Base-by-base conservation (phyloP, 2,113 vertebrate species). In the Rhinogobius similis region DNA sequence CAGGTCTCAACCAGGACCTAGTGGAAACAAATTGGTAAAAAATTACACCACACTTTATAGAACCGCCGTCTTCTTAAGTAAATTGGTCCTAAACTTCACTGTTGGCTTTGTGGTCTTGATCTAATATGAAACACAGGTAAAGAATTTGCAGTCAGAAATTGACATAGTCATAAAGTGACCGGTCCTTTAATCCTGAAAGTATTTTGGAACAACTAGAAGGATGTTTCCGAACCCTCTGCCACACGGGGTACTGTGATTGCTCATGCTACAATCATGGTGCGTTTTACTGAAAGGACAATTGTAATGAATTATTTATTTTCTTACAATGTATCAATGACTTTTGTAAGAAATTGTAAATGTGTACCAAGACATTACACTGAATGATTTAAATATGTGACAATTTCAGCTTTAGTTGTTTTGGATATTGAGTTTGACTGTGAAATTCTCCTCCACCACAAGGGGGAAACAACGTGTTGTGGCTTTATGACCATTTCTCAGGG, bases 291-390 rank as follows among this genome's bases (percentile, higher is more conserved):
- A 65, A 59, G 65, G 62, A 79, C 73, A 36, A 64, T 63, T 76
- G 80, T 71, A 76, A 81, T 77, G 79, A 76, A 86, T 85, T 88
- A 89, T 86, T 92, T 91, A 91, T 92, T 91, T 91, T 92, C 90
- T 86, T 92, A 89, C 80, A 75, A 48, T 67, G 74, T 72, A 81
- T 86, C 68, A 32, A 44, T 61, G 63, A 86, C 74, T 86, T 91
- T 90, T 89, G 82, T 80, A 88, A 89, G 76, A 79, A 52, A 32
- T 74, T 59, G 32, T 62, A 65, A 65, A 72, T 67, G 65, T 24
- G 21, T 83, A 72, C 82, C 72, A 65, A 76, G 43, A 68, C 36
- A 50, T 44, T 21, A 59, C 58, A 59, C 43, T 58, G 63, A 78
- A 71, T 62, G 46, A 76, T 43, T 36, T 66, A 39, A 68, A 48